Base-by-base conservation (phyloP, 2,797 vertebrate genomes). In the Chrysolophus pictus region DNA sequence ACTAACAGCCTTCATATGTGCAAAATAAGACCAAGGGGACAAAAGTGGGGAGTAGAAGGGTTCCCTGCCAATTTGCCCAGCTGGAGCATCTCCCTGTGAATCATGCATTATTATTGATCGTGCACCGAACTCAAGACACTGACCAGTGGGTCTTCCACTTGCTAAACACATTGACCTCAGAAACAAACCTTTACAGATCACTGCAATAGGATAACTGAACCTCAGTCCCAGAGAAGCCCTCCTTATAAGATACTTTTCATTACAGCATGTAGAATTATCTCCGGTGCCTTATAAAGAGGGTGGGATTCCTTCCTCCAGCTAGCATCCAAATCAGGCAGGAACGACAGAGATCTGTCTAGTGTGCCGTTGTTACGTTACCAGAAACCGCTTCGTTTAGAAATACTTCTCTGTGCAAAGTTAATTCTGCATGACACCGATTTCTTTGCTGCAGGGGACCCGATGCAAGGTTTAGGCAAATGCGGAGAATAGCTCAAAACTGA, bases 1-100 rank as follows among this genome's bases (percentile, higher is more conserved):
- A 97, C 97, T 97, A 97, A 97, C 97, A 95, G 80, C 94, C 93
- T 97, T 94, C 96, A 96, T 97, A 87, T 88, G 94, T 97, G 96
- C 96, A 90, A 96, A 93, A 91, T 94, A 95, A 96, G 95, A 96
- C 95, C 97, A 97, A 90, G 96, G 97, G 94, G 96, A 97, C 97
- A 97, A 97, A 97, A 97, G 81, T 90, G 76, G 70, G 88, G 35
- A 68, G 90, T 93, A 95, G 87, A 90, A 93, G 77, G 70, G 79
- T 93, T 96, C 86, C 77, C 37, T 95, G 82, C 79, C 89, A 87
- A 72, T 95, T 96, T 91, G 47, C 73, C 76, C 55, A 64, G 60
- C 76, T 90, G 81, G 68, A 90, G 88, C 59, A 84, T 84, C 80
- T 78, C 63, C 42, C 46, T 56, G 84, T 37, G 46, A 62, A 10